Base-by-base conservation (phyloP, 2,797 vertebrate genomes). In the Argyrosomus regius region DNA sequence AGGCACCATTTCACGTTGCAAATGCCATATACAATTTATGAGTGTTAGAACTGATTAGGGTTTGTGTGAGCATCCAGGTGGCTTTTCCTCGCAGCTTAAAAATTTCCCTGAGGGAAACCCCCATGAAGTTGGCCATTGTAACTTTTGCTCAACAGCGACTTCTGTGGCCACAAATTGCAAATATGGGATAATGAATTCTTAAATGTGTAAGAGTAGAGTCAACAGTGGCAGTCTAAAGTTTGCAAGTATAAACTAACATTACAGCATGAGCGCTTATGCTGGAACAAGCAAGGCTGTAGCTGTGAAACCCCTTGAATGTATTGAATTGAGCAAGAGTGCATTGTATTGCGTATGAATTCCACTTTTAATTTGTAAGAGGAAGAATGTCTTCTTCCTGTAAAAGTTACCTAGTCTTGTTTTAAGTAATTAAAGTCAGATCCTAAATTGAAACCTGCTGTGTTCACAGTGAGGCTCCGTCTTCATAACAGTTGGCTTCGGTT, bases 371-470 rank as follows among this genome's bases (percentile, higher is more conserved):
- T 75, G 41, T 43, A 41, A 46, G 31, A 52, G 16, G 48, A 68
- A 45, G 45, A 63, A 58, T 28, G 52, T 50, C 12, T 64, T 63
- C 54, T 5, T 72, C 31, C 66, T 78, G 81, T 72, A 22, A 77
- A 62, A 24, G 28, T 59, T 50, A 52, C 58, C 41, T 46, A 58
- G 57, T 81, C 63, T 67, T 5, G 8, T 52, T 79, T 80, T 67
- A 82, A 82, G 69, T 84, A 75, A 81, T 90, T 86, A 84, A 72
- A 84, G 65, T 43, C 46, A 26, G 20, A 41, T 6, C n/a, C 28
- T 24, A 83, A 88, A 89, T 81, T 83, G 69, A 41, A 80, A 79
- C 81, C 78, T 56, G 65, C 74, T 87, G 79, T 61, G 81, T 66
- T 86, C 77, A 72, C 85, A 81, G 78, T 41, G 24, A 81, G 82